These are phyloP conservation scores for Conger conger DNA, from an alignment of 2,113 vertebrate species.

Conservation along the genomic window DNA sequence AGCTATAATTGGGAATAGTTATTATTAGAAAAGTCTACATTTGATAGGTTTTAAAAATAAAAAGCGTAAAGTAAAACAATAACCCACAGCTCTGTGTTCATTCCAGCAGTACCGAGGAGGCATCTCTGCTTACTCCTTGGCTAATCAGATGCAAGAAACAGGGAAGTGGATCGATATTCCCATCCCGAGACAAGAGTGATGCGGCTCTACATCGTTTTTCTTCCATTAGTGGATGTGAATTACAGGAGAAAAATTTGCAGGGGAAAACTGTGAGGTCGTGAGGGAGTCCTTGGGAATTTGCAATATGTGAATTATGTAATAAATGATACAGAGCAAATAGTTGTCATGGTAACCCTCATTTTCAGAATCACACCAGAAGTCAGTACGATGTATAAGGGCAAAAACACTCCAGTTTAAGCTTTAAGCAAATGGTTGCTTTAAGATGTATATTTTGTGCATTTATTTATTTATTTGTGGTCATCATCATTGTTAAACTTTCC, in stretches of 20 bases:
- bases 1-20: too few relatives aligned
- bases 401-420: too few relatives aligned
- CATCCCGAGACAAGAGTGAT: background rate
- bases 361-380: constrained; percentile 34
- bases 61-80: background rate
- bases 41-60: too few relatives aligned
- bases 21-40: too few relatives aligned
- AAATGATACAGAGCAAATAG: constrained; percentile 27
- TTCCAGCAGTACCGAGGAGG: background rate
- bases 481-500: too few relatives aligned
- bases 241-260: background rate
- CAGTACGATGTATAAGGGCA: constrained; percentile 15
- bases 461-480: too few relatives aligned
- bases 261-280: background rate
- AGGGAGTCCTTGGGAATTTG: constrained; percentile 21
- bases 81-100: background rate
- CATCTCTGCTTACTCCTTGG: background rate
- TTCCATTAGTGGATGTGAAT: constrained; percentile 16
- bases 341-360: constrained; percentile 48
- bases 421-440: too few relatives aligned
- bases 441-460: too few relatives aligned
- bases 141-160: constrained; percentile 24
- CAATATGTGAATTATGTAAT: constrained; percentile 9
- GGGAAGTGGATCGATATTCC: constrained; percentile 20
- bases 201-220: background rate